Evolutionary conservation across 2,797 vertebrate species (phyloP).

Genomic region (Catostomus latipinnis): DNA sequence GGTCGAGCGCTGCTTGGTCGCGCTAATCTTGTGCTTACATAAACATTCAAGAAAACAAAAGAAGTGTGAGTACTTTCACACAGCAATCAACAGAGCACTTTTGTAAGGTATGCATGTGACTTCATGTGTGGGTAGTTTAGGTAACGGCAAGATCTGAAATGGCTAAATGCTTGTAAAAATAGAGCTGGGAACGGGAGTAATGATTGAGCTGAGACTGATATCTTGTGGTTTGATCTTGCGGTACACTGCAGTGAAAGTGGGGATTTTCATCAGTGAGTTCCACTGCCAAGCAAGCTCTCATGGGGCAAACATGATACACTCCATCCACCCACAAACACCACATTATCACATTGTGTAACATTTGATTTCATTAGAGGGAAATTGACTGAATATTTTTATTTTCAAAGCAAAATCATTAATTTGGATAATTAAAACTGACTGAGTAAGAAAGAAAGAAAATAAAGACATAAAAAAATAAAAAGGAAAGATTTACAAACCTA

Average conservation of each 20-base stretch:
- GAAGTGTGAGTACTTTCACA: not conserved
- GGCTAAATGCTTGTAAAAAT: slow-evolving; percentile 29
- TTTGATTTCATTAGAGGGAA: slow-evolving; percentile 33
- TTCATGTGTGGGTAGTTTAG: slow-evolving; percentile 20
- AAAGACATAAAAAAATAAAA: no score
- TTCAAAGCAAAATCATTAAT: slow-evolving; percentile 5
- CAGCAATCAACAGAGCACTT: not conserved
- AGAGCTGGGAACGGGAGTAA: slow-evolving; percentile 9
- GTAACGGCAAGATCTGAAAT: not conserved
- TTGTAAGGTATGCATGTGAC: not conserved
- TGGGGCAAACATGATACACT: not conserved
- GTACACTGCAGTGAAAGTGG: slow-evolving; percentile 6
- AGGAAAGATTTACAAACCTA: no score
- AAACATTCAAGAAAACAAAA: slow-evolving; percentile 40
- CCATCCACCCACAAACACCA: slow-evolving; percentile 13
- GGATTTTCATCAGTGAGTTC: slow-evolving; percentile 45
- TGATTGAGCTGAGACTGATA: slow-evolving; percentile 25
- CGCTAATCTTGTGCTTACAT: slow-evolving; percentile 70
- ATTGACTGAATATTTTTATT: slow-evolving; percentile 19
- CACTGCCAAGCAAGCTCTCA: slow-evolving; percentile 35
- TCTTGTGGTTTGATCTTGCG: slow-evolving; percentile 38
- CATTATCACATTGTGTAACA: slow-evolving; percentile 29
- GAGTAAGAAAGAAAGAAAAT: not conserved
- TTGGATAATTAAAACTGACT: not conserved
- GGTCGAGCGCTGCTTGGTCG: slow-evolving; percentile 90